A percentile compares a stretch with the other conserved stretches of the same genome.
These are phyloP conservation scores for Neolamprologus sp. DNA, from an alignment of 2,113 vertebrate genomes.

Conservation along the genomic window DNA sequence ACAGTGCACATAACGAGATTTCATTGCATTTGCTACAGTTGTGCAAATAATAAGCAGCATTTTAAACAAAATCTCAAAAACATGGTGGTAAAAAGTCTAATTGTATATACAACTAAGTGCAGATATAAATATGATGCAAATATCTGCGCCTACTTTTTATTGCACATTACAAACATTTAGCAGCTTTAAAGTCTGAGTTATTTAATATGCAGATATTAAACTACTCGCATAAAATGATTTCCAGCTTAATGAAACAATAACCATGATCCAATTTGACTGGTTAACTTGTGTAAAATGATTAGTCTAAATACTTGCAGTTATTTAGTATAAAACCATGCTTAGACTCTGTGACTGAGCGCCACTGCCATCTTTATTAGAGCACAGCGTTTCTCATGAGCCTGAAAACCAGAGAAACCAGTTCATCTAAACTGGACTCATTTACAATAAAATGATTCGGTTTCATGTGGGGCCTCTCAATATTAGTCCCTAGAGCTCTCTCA, in stretches of 20 bases:
- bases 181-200: background rate
- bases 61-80: accelerated
- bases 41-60: accelerated
- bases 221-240: background rate
- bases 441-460: background rate
- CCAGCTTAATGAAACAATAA: background rate
- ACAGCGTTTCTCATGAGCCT: background rate
- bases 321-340: background rate
- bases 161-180: background rate
- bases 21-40: accelerated
- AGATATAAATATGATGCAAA: background rate
- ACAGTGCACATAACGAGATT: accelerated
- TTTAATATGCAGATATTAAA: background rate
- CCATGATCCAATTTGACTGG: accelerated
- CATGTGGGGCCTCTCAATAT: background rate
- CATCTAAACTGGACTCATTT: background rate
- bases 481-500: background rate
- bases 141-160: accelerated
- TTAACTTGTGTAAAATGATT: background rate
- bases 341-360: accelerated
- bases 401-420: background rate
- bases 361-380: background rate
- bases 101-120: background rate
- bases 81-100: accelerated
- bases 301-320: background rate